phyloP scores from a whole-genome alignment of 2,888 invertebrate species.

The Sesia bembeciformis region DNA sequence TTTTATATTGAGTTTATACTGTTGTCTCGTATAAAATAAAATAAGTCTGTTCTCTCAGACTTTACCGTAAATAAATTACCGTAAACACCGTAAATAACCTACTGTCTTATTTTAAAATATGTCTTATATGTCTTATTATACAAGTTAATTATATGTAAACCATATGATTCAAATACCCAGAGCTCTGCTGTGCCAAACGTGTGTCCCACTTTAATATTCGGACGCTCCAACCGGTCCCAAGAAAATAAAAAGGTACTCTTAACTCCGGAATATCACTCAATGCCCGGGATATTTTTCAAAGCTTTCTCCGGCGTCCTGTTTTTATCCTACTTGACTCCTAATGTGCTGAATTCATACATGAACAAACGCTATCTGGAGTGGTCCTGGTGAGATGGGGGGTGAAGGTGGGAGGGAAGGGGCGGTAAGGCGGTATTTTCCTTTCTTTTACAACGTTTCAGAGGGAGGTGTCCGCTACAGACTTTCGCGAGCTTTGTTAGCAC shows the following conservation, averaged over 20 bases:
- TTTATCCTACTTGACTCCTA: constrained; percentile 78
- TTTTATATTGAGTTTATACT: no score
- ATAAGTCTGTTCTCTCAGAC: no score
- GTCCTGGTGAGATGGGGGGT: constrained; percentile 25
- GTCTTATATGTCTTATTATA: no score
- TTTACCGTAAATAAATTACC: no score
- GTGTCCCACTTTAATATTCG: constrained; percentile 2
- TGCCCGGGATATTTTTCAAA: constrained; percentile 58
- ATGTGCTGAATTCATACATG: constrained; percentile 84
- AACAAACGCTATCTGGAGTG: constrained; percentile 69
- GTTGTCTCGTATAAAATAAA: no score
- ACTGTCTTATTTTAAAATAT: no score
- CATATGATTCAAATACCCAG: neutral
- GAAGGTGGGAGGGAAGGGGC: constrained; percentile 16
- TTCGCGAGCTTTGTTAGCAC: constrained; percentile 1
- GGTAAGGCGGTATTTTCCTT: constrained; percentile 22
- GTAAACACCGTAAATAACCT: no score
- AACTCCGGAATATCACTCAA: constrained; percentile 52
- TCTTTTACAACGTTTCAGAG: constrained; percentile 44
- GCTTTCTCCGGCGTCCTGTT: constrained; percentile 62
- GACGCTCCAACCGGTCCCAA: constrained; percentile 7
- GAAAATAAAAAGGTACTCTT: constrained; percentile 30
- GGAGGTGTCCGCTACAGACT: constrained; percentile 20
- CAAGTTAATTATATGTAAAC: no score
- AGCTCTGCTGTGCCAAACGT: no score